Percentiles rank a stretch among this genome's conserved stretches.
phyloP scores from a whole-genome alignment of 2,797 vertebrate species.

The Enteromius radiatus region DNA sequence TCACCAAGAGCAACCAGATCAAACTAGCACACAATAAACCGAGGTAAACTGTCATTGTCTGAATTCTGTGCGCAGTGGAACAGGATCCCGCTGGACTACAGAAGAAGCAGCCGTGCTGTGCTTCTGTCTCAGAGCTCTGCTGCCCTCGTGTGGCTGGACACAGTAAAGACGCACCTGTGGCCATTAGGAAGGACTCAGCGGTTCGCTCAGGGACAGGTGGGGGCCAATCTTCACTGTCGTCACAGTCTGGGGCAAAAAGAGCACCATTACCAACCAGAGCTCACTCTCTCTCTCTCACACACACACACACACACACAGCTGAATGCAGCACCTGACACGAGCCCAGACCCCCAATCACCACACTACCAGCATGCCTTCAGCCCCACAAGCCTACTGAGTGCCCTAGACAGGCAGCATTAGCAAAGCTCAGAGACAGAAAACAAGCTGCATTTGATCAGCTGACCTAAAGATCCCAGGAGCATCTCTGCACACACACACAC shows the following conservation, averaged over 20 bases:
- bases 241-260: constrained; percentile 87
- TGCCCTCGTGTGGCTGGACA: constrained; percentile 67
- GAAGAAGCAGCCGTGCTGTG: neutral
- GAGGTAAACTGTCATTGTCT: neutral
- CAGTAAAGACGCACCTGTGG: constrained; percentile 85
- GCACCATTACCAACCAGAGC: constrained; percentile 64
- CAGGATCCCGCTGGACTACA: neutral
- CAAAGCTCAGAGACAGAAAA: constrained; percentile 1
- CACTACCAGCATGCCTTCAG: neutral
- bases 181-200: constrained; percentile 92
- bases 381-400: neutral
- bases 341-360: neutral
- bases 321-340: neutral
- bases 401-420: neutral
- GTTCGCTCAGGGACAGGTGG: constrained; percentile 94
- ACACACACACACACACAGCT: constrained; percentile 20
- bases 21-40: neutral
- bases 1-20: neutral
- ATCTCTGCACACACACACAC: neutral
- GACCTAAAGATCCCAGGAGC: neutral
- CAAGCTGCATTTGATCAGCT: constrained; percentile 10
- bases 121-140: constrained; percentile 32
- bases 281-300: neutral
- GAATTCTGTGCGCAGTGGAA: neutral
- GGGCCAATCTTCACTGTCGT: constrained; percentile 87